Evolutionary conservation across 1,140 invertebrate species (phyloP).

Genomic region (Nephotettix cincticeps): DNA sequence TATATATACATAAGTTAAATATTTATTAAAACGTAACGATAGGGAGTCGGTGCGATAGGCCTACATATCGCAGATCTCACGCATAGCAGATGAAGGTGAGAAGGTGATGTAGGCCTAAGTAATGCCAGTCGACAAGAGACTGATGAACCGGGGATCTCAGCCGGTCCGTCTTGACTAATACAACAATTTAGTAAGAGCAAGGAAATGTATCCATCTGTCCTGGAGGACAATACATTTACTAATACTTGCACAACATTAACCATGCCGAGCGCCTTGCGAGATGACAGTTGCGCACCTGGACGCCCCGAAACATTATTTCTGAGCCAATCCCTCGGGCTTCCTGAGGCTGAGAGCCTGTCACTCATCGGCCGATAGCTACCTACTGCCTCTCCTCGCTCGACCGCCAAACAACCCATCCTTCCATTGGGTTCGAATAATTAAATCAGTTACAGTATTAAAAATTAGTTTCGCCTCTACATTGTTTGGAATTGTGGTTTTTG

Average conservation of each 20-base stretch:
- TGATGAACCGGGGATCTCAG: constrained; percentile 5
- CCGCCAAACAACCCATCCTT: no score
- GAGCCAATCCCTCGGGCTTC: constrained; percentile 1
- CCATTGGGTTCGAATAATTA: no score
- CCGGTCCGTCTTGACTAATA: constrained; percentile 20
- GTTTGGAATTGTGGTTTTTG: no score
- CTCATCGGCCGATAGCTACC: neutral
- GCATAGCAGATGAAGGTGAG: no score
- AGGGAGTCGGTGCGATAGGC: no score
- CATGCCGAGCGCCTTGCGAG: neutral
- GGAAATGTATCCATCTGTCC: constrained; percentile 21
- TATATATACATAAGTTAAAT: no score
- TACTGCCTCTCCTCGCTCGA: no score
- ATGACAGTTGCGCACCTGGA: constrained; percentile 18
- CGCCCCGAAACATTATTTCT: constrained; percentile 7
- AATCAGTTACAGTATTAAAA: no score
- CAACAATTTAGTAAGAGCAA: constrained; percentile 20
- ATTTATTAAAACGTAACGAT: no score
- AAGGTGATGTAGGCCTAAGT: no score
- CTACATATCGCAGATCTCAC: no score
- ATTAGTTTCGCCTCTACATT: no score
- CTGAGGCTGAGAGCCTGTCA: neutral
- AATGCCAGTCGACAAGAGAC: constrained; percentile 3
- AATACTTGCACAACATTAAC: constrained; percentile 23
- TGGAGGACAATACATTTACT: constrained; percentile 16